Conservation (phyloP, 1,140 invertebrate genomes). For the Dreissena rostriformis region DNA sequence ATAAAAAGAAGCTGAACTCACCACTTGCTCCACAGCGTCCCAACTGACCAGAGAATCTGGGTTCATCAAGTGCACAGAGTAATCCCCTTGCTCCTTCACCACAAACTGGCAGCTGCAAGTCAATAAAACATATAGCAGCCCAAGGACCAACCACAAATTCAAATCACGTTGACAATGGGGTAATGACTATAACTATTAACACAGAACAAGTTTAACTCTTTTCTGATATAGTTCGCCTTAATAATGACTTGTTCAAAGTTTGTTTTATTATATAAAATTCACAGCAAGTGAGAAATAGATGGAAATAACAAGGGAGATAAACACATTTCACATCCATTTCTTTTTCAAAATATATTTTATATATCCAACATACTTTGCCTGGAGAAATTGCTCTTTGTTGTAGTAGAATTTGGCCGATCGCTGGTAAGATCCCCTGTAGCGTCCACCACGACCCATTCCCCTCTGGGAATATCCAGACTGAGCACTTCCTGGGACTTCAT, state of each 20-base stretch:
- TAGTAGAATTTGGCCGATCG: conserved; percentile 81
- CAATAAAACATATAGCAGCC: not conserved
- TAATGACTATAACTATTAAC: too few species aligned
- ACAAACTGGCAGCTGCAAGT: conserved; percentile 96
- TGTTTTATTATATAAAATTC: too few species aligned
- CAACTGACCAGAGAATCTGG: conserved; percentile 96
- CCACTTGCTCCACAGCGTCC: conserved; percentile 95
- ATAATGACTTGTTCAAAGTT: too few species aligned
- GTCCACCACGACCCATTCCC: conserved; percentile 31
- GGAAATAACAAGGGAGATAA: too few species aligned
- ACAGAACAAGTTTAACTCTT: too few species aligned
- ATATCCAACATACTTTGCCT: conserved; percentile 89
- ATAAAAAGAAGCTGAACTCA: conserved; percentile 82
- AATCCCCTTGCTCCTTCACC: conserved; percentile 90
- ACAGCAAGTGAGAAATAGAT: too few species aligned
- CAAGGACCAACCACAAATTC: too few species aligned
- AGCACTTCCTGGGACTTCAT: conserved; percentile 70
- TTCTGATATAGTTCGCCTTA: too few species aligned
- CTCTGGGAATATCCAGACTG: conserved; percentile 57
- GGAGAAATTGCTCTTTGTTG: conserved; percentile 96
- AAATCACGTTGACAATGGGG: too few species aligned
- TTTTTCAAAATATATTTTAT: too few species aligned
- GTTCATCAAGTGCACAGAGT: conserved; percentile 88
- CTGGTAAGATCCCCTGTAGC: conserved; percentile 11
- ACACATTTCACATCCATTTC: too few species aligned